These are phyloP conservation scores for Lagorchestes hirsutus DNA, from an alignment of 2,797 vertebrate genomes.

Conservation along the genomic window DNA sequence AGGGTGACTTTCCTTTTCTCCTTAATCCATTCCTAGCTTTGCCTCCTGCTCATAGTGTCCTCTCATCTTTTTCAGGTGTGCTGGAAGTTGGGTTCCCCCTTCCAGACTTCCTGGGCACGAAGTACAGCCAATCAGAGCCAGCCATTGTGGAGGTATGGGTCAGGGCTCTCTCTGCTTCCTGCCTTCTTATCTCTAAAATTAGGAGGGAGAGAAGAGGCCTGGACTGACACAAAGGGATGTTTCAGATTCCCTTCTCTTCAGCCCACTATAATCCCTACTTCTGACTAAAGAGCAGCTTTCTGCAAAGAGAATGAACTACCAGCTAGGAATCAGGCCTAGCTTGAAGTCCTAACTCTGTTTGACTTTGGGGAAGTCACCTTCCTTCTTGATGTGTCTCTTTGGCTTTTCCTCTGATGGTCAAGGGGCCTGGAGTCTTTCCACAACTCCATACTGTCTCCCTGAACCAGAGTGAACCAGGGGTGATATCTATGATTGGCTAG, in stretches of 20 bases:
- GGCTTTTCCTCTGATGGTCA: not conserved
- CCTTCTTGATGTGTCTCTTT: not conserved
- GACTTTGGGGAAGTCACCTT: not conserved
- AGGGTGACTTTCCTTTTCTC: not conserved
- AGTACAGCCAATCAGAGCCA: slow-evolving; percentile 20
- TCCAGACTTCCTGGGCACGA: slow-evolving; percentile 61
- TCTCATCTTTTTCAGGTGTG: slow-evolving; percentile 40
- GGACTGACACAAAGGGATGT: not conserved
- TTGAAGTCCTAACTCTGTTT: not conserved
- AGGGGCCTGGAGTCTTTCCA: not conserved
- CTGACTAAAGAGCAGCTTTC: not conserved
- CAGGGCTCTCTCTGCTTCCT: not conserved
- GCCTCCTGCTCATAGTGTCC: not conserved
- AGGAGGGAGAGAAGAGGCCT: not conserved
- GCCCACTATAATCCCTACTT: not conserved
- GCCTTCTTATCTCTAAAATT: not conserved
- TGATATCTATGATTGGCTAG: not conserved
- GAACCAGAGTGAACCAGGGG: not conserved
- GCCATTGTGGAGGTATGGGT: slow-evolving; percentile 31
- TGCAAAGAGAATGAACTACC: not conserved
- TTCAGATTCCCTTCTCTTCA: not conserved
- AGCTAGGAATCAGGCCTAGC: not conserved
- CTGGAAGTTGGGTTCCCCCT: slow-evolving; percentile 71
- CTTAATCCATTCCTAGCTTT: not conserved
- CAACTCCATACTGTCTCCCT: not conserved